Percentiles rank a stretch among this genome's conserved stretches.
Conservation (phyloP, 2,113 vertebrate species). For the Oncorhynchus mykiss region DNA sequence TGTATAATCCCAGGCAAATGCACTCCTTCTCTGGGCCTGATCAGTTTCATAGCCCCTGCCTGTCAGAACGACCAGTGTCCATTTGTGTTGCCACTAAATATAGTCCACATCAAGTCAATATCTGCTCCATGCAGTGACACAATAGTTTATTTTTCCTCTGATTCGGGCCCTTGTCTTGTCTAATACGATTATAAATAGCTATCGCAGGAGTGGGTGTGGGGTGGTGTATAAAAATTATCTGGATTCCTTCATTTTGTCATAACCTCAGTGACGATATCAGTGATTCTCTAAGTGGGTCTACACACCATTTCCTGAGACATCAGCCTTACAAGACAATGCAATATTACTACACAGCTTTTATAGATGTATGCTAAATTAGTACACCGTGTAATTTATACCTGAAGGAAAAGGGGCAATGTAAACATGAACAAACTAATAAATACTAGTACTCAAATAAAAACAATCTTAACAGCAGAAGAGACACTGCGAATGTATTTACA, state of each 20-base stretch:
- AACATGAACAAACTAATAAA: not conserved
- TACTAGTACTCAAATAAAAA: no score
- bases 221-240: slow-evolving; percentile 21
- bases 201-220: slow-evolving; percentile 9
- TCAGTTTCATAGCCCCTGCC: slow-evolving; percentile 68
- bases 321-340: not conserved
- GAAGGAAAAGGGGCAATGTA: not conserved
- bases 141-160: slow-evolving; percentile 54
- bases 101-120: slow-evolving; percentile 66
- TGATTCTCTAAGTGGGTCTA: not conserved
- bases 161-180: slow-evolving; percentile 36
- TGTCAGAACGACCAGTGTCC: slow-evolving; percentile 59
- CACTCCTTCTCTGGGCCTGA: slow-evolving; percentile 61
- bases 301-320: not conserved
- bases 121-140: slow-evolving; percentile 50
- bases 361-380: not conserved
- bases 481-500: not conserved
- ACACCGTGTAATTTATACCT: not conserved
- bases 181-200: slow-evolving; percentile 46
- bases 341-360: not conserved
- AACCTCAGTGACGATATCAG: slow-evolving; percentile 20
- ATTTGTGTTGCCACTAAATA: slow-evolving; percentile 70
- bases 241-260: slow-evolving; percentile 15
- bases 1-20: slow-evolving; percentile 70
- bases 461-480: not conserved